A percentile compares a stretch with the other conserved stretches of the same genome.
These are phyloP conservation scores for Biston betularia DNA, from an alignment of 2,888 invertebrate species.

Conservation along the genomic window DNA sequence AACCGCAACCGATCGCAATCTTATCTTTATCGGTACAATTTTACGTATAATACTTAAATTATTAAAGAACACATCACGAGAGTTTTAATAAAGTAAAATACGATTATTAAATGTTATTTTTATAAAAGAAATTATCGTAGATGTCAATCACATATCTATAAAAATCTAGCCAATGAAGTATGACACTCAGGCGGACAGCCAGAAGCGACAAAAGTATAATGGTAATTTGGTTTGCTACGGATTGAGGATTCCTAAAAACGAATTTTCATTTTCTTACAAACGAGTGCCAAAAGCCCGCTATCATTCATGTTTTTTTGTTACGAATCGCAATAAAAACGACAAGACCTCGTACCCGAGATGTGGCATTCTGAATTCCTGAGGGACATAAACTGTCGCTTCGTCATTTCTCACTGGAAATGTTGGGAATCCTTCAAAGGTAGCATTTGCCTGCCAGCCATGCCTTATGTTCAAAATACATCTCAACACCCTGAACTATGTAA, in stretches of 20 bases:
- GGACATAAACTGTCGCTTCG: conserved; percentile 37
- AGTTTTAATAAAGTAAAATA: no score
- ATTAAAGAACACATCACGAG: no score
- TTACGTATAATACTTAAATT: no score
- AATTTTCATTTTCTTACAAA: not conserved
- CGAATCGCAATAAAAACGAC: conserved; percentile 39
- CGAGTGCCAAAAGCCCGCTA: conserved; percentile 16
- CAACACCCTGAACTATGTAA: conserved; percentile 53
- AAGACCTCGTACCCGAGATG: conserved; percentile 36
- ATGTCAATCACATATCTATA: no score
- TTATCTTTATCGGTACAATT: no score
- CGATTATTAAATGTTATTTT: no score
- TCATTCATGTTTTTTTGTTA: conserved; percentile 30
- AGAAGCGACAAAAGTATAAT: no score
- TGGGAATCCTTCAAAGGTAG: conserved; percentile 64
- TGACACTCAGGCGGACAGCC: no score
- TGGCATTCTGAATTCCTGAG: conserved; percentile 38
- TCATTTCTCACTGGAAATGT: conserved; percentile 55
- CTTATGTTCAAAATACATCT: conserved; percentile 50
- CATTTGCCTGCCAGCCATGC: conserved; percentile 19
- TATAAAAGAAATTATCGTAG: no score
- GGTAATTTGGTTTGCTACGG: no score
- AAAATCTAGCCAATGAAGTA: no score
- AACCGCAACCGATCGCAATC: no score
- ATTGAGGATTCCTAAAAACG: not conserved